Base-by-base conservation (phyloP, 2,888 invertebrate genomes). In the Xiphydria camelus region DNA sequence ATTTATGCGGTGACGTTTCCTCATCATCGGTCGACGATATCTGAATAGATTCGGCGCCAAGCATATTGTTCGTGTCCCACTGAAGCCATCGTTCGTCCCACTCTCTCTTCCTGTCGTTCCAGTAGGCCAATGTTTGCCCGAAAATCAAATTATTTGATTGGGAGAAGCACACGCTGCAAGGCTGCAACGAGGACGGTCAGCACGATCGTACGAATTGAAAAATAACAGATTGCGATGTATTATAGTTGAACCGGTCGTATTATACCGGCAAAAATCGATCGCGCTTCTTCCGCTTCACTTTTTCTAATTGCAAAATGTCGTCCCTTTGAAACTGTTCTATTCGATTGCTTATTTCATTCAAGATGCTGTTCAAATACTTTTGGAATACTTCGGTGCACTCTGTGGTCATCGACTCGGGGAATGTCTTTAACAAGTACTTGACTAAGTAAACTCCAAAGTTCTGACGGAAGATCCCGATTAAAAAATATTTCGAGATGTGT, bases 291-390 rank as follows among this genome's bases (percentile, higher is more conserved):
- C 7, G 22, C 25, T 31, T n/a, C n/a, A n/a, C n/a, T n/a, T n/a
- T n/a, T n/a, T 42, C 40, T 6, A 35, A 19, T 31, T 47, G 35
- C 17, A 45, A 21, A 2, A 41, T 20, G 14, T 63, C 62, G 19
- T 53, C 39, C 15, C 51, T 38, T 9, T 49, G 50, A 14, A 64
- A 62, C 12, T 51, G 41, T n/a, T 66, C 60, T 47, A 67, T 64
- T 41, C 62, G 59, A 2, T 41, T 41, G 5, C 46, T 33, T 4
- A 66, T 38, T 42, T 57, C 56, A 9, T 48, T 42, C 18, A 55
- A 23, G 12, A 67, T 48, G 38, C 55, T 51, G n/a, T 55, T 54
- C 12, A 66, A 55, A 34, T 62, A 64, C 19, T 56, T 57, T 4
- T 52, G 49, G 4, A 60, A 42, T 2, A 57, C 44, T 31, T 56